Base-by-base conservation (phyloP, 64 coral and sea anemone species). In the Dendrophyllia cribrosa region DNA sequence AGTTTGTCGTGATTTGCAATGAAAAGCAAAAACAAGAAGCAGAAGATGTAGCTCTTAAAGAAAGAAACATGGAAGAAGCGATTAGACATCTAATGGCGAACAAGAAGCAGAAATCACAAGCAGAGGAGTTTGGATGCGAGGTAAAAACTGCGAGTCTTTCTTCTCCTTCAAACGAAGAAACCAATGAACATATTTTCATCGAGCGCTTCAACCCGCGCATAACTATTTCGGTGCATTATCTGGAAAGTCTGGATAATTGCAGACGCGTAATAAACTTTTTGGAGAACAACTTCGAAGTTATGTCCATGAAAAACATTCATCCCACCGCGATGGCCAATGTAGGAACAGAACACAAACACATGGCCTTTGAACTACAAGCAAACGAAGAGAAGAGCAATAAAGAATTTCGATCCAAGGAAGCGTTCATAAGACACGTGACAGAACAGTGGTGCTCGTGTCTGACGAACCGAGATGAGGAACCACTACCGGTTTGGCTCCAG, bases 1-100 rank as follows among this genome's bases (percentile, higher is more conserved):
- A 72, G 47, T 99, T 96, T 85, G 87, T 99, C 5, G 91, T 99
- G 3, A 90, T 99, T 44, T 96, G 77, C 48, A 93, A 75, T 72
- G 84, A 93, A 11, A 24, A 23, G 2, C 66, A 89, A 66, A 86
- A 96, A 56, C 25, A 91, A 68, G 91, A 60, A 65, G 94, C 88
- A 3, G 25, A 58, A 20, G 78, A 87, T 59, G 59, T 93, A 3
- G 66, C 64, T 63, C 73, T 62, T 6, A 88, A 91, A 72, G 97
- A 99, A 66, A 53, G 65, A 25, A 91, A 91, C 58, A 99, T 99
- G 87, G 88, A 99, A 44, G 15, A 73, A 75, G 94, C 93, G 0
- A 93, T 99, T 52, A 86, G 78, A 24, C 34, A 66, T 14, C 76
- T 94, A n/a, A 76, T 88, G 72, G 43, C 76, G 8, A 62, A 4